Evolutionary conservation across 2,113 vertebrate genomes (phyloP), one percentile per base, ranked within the genome.

Genomic region (Globicephala melas): DNA sequence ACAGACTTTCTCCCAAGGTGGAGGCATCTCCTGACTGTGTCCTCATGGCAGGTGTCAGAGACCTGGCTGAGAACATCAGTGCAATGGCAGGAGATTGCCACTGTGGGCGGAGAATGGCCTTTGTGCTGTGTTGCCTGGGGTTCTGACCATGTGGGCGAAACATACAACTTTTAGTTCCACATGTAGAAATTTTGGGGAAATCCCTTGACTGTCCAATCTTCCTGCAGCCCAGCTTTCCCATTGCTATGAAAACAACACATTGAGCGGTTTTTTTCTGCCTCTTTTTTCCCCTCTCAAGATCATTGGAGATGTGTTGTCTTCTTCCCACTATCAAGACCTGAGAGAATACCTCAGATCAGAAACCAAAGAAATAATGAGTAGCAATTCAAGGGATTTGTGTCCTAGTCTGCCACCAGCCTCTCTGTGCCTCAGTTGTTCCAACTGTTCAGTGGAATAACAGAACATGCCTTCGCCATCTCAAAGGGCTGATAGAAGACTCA

Each of bases 61-160:
- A 83, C 73, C 95, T 97, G 87, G 93, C 74, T 70, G 83, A 77
- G 53, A 71, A 68, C 0, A 20, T 91, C 96, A 95, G 83, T 17
- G 86, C 68, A 81, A 86, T 63, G 44, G 65, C 25, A 95, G 95
- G 90, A 96, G 92, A 91, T 67, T 65, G 82, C 65, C 92, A 88
- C 88, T 10, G 21, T 67, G 77, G 91, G 95, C 74, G 28, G 44
- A 91, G 96, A 44, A n/a, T 68, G 68, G 65, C n/a, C 84, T 85
- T 85, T 77, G 55, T 18, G 47, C 2, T 0, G 11, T 44, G 28
- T 79, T 91, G 85, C 91, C 92, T 80, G 50, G 0, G 83, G 83
- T 91, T 94, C 95, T 93, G 95, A 47, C 0, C 3, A 62, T 2
- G 3, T 60, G 89, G n/a, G 60, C 80, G 95, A 85, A 91, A 89